These are phyloP conservation scores for Ophioninae sp. DNA, from an alignment of 2,888 invertebrate genomes.

Conservation along the genomic window DNA sequence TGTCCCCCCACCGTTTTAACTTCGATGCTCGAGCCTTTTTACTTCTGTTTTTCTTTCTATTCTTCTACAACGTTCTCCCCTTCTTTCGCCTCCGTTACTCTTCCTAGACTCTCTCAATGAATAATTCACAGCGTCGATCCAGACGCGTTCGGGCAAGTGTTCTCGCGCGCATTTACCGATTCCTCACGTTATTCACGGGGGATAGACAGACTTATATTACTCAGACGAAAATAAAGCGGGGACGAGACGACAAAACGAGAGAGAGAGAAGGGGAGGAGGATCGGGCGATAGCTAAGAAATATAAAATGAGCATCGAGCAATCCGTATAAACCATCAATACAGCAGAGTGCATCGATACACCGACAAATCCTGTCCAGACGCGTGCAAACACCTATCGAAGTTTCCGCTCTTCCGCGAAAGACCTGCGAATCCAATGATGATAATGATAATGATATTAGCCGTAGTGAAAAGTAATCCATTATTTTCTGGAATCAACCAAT, in stretches of 20 bases:
- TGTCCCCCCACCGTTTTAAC: neutral
- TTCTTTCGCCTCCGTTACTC: slow-evolving; percentile 29
- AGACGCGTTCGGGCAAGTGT: slow-evolving; percentile 43
- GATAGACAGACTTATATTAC: slow-evolving; percentile 29
- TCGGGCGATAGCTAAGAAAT: slow-evolving; percentile 53
- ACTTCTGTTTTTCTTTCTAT: neutral
- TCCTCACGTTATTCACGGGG: slow-evolving; percentile 52
- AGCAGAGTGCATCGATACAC: neutral
- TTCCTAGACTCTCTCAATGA: slow-evolving; percentile 61
- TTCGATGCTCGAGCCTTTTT: slow-evolving; percentile 1
- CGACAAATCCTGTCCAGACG: slow-evolving; percentile 35
- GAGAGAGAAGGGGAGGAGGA: slow-evolving; percentile 18
- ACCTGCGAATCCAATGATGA: slow-evolving; percentile 1
- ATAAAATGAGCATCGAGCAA: slow-evolving; percentile 54
- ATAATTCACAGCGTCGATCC: slow-evolving; percentile 66
- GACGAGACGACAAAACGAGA: slow-evolving; percentile 16
- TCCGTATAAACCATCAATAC: slow-evolving; percentile 48
- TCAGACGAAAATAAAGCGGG: slow-evolving; percentile 28
- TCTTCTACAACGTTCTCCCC: neutral
- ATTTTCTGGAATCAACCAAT: too few species aligned
- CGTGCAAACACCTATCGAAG: slow-evolving; percentile 50
- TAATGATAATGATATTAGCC: neutral
- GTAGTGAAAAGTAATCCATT: neutral
- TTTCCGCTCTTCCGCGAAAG: slow-evolving; percentile 13
- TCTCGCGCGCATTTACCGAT: slow-evolving; percentile 60